Conservation (phyloP, 2,888 invertebrate genomes). For the Syrphus vitripennis region DNA sequence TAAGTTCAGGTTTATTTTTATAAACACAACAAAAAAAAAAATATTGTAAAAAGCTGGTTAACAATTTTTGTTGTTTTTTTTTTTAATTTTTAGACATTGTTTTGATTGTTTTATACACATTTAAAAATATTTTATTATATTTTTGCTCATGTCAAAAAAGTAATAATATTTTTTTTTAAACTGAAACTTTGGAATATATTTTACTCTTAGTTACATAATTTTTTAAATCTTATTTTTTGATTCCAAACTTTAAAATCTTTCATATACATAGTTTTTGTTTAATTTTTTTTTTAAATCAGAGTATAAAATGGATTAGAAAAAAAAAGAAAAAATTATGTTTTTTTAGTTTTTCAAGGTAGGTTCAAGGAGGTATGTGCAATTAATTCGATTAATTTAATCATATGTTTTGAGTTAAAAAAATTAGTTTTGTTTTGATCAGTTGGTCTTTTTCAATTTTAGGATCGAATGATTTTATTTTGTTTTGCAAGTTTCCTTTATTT, state of each 20-base stretch:
- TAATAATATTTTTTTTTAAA: slow-evolving; percentile 76
- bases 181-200: slow-evolving; percentile 54
- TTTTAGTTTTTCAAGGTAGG: too few species aligned
- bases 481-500: neutral
- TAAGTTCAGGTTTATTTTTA: neutral
- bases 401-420: neutral
- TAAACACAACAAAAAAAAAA: neutral
- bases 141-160: slow-evolving; percentile 81
- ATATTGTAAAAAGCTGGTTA: slow-evolving; percentile 9
- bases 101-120: slow-evolving; percentile 14
- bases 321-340: neutral
- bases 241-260: neutral
- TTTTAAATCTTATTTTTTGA: slow-evolving; percentile 1
- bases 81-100: neutral
- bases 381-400: slow-evolving; percentile 7
- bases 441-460: slow-evolving; percentile 42
- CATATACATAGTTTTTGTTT: too few species aligned
- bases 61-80: neutral
- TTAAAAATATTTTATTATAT: slow-evolving; percentile 72
- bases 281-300: slow-evolving; percentile 12
- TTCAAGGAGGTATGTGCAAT: slow-evolving; percentile 48
- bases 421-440: slow-evolving; percentile 5
- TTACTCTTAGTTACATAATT: slow-evolving; percentile 33
- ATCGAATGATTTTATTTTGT: slow-evolving; percentile 6
- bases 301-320: slow-evolving; percentile 36